A percentile compares a stretch with the other conserved stretches of the same genome.
Conservation (phyloP, 2,113 vertebrate genomes). For the Myrmecophaga tridactyla region DNA sequence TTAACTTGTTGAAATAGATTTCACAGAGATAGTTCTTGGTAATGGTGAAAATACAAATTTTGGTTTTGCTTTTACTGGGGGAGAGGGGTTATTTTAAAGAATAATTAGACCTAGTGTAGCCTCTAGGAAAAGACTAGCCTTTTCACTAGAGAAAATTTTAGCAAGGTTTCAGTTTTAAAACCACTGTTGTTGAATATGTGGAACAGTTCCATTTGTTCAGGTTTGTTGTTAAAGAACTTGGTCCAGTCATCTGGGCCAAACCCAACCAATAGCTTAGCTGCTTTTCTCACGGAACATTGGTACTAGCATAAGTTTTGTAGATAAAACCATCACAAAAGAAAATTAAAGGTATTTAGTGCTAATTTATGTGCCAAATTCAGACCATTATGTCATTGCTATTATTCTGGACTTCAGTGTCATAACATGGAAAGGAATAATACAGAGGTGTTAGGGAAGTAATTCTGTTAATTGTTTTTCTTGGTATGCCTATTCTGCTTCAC, state of each 20-base stretch:
- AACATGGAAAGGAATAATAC: constrained; percentile 25
- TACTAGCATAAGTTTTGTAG: constrained; percentile 72
- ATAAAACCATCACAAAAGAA: constrained; percentile 52
- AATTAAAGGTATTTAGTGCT: constrained; percentile 71
- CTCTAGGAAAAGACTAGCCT: constrained; percentile 48
- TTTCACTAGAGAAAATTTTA: constrained; percentile 66
- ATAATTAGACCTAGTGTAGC: constrained; percentile 23
- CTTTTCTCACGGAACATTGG: constrained; percentile 76
- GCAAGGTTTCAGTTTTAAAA: constrained; percentile 46
- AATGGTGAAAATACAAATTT: constrained; percentile 35
- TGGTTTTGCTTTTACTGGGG: background rate
- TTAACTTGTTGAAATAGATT: constrained; percentile 19
- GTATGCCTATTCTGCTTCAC: constrained; percentile 59
- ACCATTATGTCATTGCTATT: constrained; percentile 59
- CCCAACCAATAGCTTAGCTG: constrained; percentile 75
- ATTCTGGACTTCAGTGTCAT: constrained; percentile 40
- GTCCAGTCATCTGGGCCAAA: constrained; percentile 70
- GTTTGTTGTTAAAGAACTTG: constrained; percentile 54
- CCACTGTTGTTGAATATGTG: constrained; percentile 60
- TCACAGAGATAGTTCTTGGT: constrained; percentile 37
- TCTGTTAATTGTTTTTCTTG: constrained; percentile 26
- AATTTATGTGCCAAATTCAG: constrained; percentile 82
- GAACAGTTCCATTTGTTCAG: constrained; percentile 57
- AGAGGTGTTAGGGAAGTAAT: constrained; percentile 53
- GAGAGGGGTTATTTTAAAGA: background rate